Evolutionary conservation across 2,113 vertebrate genomes (phyloP).

Genomic region (Ancistrus triradiatus): DNA sequence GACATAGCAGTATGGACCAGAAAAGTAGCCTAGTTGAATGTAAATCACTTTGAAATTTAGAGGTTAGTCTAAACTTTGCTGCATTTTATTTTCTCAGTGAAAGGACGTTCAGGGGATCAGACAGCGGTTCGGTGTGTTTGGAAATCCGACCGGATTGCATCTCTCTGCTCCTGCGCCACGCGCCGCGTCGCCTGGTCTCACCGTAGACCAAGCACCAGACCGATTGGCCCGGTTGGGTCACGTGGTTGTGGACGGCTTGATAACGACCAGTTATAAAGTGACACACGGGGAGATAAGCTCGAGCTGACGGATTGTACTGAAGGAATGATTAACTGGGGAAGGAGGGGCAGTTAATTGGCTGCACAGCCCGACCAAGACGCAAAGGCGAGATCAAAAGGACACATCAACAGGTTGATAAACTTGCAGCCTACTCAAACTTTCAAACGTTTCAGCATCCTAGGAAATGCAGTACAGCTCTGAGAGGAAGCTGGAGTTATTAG

Average conservation of each 20-base stretch:
- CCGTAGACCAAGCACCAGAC: slow-evolving; percentile 58
- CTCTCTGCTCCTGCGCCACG: slow-evolving; percentile 54
- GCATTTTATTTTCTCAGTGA: neutral
- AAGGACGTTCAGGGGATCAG: too few relatives aligned
- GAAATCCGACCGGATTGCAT: slow-evolving; percentile 51
- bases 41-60: neutral
- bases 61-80: neutral
- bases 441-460: slow-evolving; percentile 14
- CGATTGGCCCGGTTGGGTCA: slow-evolving; percentile 70
- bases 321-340: slow-evolving; percentile 89
- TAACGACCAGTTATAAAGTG: slow-evolving; percentile 92
- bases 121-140: too few relatives aligned
- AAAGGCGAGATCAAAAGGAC: slow-evolving; percentile 56
- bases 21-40: slow-evolving; percentile 60
- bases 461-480: too few relatives aligned
- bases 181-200: slow-evolving; percentile 50
- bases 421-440: slow-evolving; percentile 30
- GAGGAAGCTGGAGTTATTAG: too few relatives aligned
- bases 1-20: slow-evolving; percentile 66
- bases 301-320: slow-evolving; percentile 78
- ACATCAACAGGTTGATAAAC: slow-evolving; percentile 30
- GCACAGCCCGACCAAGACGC: slow-evolving; percentile 56
- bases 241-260: slow-evolving; percentile 64
- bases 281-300: slow-evolving; percentile 90
- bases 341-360: slow-evolving; percentile 58